These are phyloP conservation scores for Trichosurus vulpecula DNA, from an alignment of 2,797 vertebrate species.

Conservation along the genomic window DNA sequence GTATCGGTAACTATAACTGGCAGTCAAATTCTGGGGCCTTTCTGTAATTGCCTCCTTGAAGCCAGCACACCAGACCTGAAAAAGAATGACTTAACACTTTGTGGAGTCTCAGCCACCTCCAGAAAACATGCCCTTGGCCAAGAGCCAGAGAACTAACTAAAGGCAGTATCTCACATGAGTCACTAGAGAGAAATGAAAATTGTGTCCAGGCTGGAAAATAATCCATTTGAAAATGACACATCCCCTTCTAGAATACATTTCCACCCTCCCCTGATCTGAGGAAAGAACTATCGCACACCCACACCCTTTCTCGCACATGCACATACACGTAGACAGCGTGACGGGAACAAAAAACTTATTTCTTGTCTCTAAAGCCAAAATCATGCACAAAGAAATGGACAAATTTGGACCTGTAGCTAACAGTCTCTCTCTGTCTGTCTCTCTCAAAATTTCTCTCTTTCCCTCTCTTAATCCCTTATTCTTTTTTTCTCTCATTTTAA, in stretches of 20 bases:
- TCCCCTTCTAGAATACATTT: slow-evolving; percentile 42
- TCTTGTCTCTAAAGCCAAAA: slow-evolving; percentile 13
- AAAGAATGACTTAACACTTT: slow-evolving; percentile 5
- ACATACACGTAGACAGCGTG: slow-evolving; percentile 3
- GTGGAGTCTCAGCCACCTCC: slow-evolving; percentile 11
- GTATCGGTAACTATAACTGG: neutral
- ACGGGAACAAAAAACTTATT: neutral
- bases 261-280: slow-evolving; percentile 17
- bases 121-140: slow-evolving; percentile 43
- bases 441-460: neutral
- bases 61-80: neutral
- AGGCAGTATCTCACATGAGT: slow-evolving; percentile 40
- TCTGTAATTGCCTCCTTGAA: neutral
- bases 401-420: neutral
- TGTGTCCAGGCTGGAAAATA: slow-evolving; percentile 51
- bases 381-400: neutral
- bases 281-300: slow-evolving; percentile 19
- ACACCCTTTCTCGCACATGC: neutral
- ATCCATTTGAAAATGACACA: slow-evolving; percentile 64
- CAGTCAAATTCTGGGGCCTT: neutral
- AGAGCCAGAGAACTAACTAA: slow-evolving; percentile 35
- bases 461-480: neutral
- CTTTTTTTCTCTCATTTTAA: neutral
- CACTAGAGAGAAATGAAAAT: slow-evolving; percentile 59
- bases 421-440: neutral